Percentiles rank a stretch among this genome's conserved stretches.
Conservation (phyloP, 2,113 vertebrate genomes). For the Ceyx melanurus region DNA sequence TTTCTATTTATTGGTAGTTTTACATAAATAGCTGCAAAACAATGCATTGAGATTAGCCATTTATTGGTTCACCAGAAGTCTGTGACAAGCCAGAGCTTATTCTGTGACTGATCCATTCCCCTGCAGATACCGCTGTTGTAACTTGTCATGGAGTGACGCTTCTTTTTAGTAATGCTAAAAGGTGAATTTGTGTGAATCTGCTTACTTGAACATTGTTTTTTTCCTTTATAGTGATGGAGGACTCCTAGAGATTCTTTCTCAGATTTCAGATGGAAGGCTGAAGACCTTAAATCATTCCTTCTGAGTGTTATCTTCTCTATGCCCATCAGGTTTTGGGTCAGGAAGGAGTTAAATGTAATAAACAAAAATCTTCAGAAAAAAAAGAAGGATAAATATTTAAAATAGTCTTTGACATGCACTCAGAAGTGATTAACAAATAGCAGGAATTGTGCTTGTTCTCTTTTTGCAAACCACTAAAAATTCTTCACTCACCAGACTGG, state of each 20-base stretch:
- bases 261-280: not conserved
- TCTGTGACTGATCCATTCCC: not conserved
- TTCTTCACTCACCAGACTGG: not conserved
- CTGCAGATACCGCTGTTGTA: not conserved
- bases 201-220: not conserved
- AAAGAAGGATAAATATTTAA: slow-evolving; percentile 39
- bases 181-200: not conserved
- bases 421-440: slow-evolving; percentile 36
- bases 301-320: not conserved
- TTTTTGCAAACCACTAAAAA: slow-evolving; percentile 16
- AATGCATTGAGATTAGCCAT: not conserved
- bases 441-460: not conserved
- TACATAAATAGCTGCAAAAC: not conserved
- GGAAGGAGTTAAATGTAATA: not conserved
- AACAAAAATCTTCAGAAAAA: not conserved
- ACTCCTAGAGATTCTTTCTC: not conserved
- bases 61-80: slow-evolving; percentile 3
- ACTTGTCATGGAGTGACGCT: not conserved
- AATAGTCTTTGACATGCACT: not conserved
- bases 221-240: not conserved
- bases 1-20: not conserved
- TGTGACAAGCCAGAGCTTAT: slow-evolving; percentile 30
- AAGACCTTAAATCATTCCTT: not conserved
- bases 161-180: not conserved
- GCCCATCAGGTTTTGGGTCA: not conserved